Evolutionary conservation across 2,113 vertebrate genomes (phyloP).

Genomic region (Plecturocebus donacophilus): DNA sequence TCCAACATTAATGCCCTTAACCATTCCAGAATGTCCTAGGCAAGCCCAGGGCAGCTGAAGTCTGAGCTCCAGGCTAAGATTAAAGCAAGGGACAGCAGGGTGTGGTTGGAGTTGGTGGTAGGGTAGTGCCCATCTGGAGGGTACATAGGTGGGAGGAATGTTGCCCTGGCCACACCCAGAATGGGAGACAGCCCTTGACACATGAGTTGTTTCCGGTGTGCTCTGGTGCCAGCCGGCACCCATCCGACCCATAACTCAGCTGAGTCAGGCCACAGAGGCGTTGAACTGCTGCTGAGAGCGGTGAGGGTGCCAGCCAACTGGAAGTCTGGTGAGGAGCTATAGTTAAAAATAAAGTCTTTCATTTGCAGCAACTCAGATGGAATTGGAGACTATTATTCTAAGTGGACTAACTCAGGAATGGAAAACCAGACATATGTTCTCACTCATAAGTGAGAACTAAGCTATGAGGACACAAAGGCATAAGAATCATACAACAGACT

Average conservation of each 20-base stretch:
- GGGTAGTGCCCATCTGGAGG: neutral
- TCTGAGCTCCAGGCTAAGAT: neutral
- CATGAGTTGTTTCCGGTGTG: rapidly evolving
- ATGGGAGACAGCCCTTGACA: neutral
- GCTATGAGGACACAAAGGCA: too few relatives aligned
- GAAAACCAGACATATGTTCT: too few relatives aligned
- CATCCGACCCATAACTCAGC: too few relatives aligned
- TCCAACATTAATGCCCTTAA: neutral
- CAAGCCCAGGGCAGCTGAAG: neutral
- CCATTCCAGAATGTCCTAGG: neutral
- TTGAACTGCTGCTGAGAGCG: neutral
- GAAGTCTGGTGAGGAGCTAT: neutral
- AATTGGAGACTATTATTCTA: too few relatives aligned
- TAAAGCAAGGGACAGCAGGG: neutral
- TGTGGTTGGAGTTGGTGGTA: neutral
- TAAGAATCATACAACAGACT: too few relatives aligned
- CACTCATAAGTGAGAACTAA: too few relatives aligned
- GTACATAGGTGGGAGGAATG: neutral
- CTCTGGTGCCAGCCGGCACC: neutral
- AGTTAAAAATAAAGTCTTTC: neutral
- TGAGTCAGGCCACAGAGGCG: neutral
- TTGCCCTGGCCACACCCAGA: neutral
- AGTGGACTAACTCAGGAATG: too few relatives aligned
- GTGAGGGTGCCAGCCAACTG: neutral
- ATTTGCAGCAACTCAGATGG: too few relatives aligned